phyloP scores from a whole-genome alignment of 2,797 vertebrate genomes.

The Melopsittacus undulatus region DNA sequence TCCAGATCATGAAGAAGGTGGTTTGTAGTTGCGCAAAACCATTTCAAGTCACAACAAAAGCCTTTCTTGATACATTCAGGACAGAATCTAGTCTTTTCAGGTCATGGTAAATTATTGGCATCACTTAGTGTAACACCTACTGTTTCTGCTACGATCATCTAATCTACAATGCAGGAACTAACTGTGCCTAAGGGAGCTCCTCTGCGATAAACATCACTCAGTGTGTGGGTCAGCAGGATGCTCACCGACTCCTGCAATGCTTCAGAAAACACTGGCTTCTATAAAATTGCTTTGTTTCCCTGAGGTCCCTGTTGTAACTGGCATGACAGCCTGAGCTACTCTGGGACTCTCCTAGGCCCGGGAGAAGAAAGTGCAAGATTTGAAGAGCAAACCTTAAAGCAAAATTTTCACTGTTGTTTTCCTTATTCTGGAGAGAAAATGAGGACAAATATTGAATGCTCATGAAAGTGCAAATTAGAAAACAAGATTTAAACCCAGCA shows the following conservation, averaged over 20 bases:
- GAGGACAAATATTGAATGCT: not conserved
- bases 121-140: not conserved
- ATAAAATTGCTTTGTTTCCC: not conserved
- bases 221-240: not conserved
- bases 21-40: not conserved
- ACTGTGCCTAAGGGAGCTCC: not conserved
- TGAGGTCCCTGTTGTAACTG: not conserved
- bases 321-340: not conserved
- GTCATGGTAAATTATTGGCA: not conserved
- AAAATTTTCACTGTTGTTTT: not conserved
- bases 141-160: not conserved
- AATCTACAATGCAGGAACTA: not conserved
- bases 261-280: not conserved
- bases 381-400: not conserved
- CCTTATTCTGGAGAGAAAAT: not conserved
- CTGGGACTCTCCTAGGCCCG: not conserved
- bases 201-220: not conserved
- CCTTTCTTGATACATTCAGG: not conserved
- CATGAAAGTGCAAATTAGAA: not conserved
- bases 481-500: not conserved
- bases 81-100: not conserved
- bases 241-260: not conserved
- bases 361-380: not conserved
- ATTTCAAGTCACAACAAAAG: not conserved
- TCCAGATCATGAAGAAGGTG: not conserved